Evolutionary conservation across 1,140 invertebrate genomes (phyloP), one percentile per base, ranked within the genome.

Genomic region (Brachystomella parvula): DNA sequence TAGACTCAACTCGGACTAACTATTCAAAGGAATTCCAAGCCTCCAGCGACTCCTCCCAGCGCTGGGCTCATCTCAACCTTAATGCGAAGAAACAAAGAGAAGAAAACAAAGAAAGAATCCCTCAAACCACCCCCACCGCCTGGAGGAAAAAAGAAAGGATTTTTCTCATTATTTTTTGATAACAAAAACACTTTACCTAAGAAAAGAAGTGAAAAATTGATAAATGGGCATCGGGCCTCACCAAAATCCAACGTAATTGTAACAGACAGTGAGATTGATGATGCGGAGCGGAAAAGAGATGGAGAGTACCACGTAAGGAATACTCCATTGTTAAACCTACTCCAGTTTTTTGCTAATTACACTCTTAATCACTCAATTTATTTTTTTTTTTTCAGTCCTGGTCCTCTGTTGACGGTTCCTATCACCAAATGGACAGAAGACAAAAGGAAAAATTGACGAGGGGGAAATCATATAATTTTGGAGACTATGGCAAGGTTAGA

Each of bases 41-140:
- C 9, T 44, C 35, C 28, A 65, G 26, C 3, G 47, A 65, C 31
- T 29, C 56, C 32, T n/a, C 24, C n/a, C 2, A 65, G 56, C 17
- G 61, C 29, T 44, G 66, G 66, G 15, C 21, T 67, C 1, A 67
- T 67, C 47, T 56, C 47, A 30, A 67, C 60, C 1, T 75, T 86
- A 6, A 83, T 84, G 6, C 78, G 80, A 67, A 83, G 83, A 69
- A 83, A 80, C 62, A 81, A 80, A 63, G 77, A 78, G 74, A 80
- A 77, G 67, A 67, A 68, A 31, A 39, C 21, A 68, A 68, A 12
- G 63, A 64, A 47, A 32, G 19, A 15, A 29, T 2, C 49, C n/a
- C n/a, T n/a, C n/a, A n/a, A n/a, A 53, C 53, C 29, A 49, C 57
- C 58, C 28, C 26, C 49, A 35, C 26, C 60, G 19, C 29, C 32